Percentiles rank a stretch among this genome's conserved stretches.
These are phyloP conservation scores for Drosophila subpulchrella DNA, from an alignment of 1,140 invertebrate genomes.

Conservation along the genomic window DNA sequence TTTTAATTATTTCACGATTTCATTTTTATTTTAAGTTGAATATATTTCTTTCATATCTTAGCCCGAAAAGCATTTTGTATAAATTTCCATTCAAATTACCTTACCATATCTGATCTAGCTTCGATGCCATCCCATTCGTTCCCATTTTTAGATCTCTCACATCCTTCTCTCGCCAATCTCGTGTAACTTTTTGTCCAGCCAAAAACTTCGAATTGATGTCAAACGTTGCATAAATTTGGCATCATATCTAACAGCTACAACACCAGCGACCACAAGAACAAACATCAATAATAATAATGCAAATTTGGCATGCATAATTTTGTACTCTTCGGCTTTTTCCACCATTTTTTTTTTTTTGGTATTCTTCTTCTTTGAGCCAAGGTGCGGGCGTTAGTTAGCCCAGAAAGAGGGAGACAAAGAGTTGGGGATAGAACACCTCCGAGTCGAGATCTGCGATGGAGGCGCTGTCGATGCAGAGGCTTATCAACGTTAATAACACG, in stretches of 20 bases:
- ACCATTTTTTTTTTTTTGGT: constrained; percentile 5
- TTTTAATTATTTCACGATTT: neutral
- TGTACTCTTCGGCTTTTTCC: constrained; percentile 14
- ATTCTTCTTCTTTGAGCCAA: constrained; percentile 33
- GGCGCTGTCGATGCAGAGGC: constrained; percentile 29
- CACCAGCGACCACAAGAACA: constrained; percentile 16
- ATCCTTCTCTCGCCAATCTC: constrained; percentile 18
- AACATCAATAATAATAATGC: constrained; percentile 51
- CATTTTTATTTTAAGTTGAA: neutral
- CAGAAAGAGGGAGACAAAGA: constrained; percentile 29
- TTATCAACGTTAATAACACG: constrained; percentile 72
- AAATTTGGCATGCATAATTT: constrained; percentile 72
- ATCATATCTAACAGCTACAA: constrained; percentile 51
- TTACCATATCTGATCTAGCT: constrained; percentile 1
- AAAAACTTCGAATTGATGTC: constrained; percentile 60
- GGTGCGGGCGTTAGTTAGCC: constrained; percentile 62
- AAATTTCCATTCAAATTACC: constrained; percentile 11
- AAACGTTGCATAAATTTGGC: constrained; percentile 76
- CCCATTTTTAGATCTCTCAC: constrained; percentile 22
- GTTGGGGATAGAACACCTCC: neutral
- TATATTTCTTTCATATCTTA: neutral
- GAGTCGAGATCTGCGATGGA: constrained; percentile 11
- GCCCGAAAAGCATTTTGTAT: constrained; percentile 3
- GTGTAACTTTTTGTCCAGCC: constrained; percentile 21
- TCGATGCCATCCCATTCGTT: constrained; percentile 13